phyloP scores from a whole-genome alignment of 2,888 invertebrate genomes.

The Macrophya annulata region DNA sequence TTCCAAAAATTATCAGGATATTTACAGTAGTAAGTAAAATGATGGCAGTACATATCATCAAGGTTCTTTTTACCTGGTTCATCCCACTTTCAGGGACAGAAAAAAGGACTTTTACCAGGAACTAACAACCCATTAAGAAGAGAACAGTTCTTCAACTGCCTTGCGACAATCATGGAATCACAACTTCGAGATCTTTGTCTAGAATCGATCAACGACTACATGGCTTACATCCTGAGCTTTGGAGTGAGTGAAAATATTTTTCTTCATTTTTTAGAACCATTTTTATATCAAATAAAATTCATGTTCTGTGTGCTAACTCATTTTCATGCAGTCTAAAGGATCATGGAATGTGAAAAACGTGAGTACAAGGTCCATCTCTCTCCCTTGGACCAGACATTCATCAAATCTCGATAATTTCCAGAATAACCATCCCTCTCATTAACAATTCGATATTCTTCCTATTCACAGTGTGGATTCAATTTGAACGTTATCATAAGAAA shows the following conservation, averaged over 20 bases:
- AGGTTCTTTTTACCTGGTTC: slow-evolving; percentile 17
- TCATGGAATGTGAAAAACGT: slow-evolving; percentile 61
- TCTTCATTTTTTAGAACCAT: background rate
- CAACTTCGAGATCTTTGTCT: slow-evolving; percentile 92
- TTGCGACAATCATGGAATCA: slow-evolving; percentile 93
- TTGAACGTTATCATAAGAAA: slow-evolving; percentile 83
- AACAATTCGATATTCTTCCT: slow-evolving; percentile 39
- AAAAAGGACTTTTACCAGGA: slow-evolving; percentile 86
- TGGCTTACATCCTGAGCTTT: slow-evolving; percentile 88
- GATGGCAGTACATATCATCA: background rate
- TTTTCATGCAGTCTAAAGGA: slow-evolving; percentile 63
- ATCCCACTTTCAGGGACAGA: slow-evolving; percentile 82
- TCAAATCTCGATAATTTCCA: background rate
- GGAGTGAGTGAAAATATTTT: slow-evolving; percentile 81
- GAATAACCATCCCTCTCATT: background rate
- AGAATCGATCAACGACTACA: slow-evolving; percentile 89
- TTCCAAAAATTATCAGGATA: slow-evolving; percentile 84
- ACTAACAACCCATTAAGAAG: slow-evolving; percentile 85
- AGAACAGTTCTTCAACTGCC: slow-evolving; percentile 91
- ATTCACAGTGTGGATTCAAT: slow-evolving; percentile 85
- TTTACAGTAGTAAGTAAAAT: slow-evolving; percentile 81
- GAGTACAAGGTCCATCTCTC: slow-evolving; percentile 56
- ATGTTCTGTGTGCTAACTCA: background rate
- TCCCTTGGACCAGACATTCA: background rate
- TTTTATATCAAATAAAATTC: background rate